A percentile compares a stretch with the other conserved stretches of the same genome.
Evolutionary conservation across 2,113 vertebrate genomes (phyloP).

Genomic region (Gasterosteus nipponicus): DNA sequence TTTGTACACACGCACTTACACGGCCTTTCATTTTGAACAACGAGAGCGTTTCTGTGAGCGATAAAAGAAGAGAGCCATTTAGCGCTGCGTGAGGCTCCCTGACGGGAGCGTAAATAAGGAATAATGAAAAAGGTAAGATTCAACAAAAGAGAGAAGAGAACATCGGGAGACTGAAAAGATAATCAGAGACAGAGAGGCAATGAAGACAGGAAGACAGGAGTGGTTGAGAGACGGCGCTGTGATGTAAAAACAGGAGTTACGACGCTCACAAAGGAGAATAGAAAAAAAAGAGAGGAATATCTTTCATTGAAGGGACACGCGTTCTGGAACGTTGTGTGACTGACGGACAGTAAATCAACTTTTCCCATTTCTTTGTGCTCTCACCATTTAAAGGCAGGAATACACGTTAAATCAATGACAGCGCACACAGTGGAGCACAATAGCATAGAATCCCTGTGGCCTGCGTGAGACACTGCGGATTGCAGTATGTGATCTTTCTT

Average conservation of each 20-base stretch:
- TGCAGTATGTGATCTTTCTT: not conserved
- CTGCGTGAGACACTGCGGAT: not conserved
- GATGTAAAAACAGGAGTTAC: not conserved
- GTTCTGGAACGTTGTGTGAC: conserved; percentile 33
- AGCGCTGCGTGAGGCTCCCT: not conserved
- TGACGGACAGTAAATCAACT: conserved; percentile 44
- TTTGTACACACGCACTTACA: not conserved
- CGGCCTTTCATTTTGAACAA: not conserved
- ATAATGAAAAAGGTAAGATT: conserved; percentile 24
- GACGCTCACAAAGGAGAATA: not conserved
- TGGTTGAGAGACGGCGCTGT: not conserved
- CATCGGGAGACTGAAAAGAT: conserved; percentile 14
- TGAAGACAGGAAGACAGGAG: conserved; percentile 20
- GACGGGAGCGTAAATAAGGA: conserved; percentile 39
- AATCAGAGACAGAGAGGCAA: conserved; percentile 25
- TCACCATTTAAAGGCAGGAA: conserved; percentile 29
- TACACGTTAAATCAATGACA: conserved; percentile 25
- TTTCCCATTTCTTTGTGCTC: conserved; percentile 37
- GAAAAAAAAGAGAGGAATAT: not conserved
- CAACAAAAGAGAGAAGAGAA: conserved; percentile 3
- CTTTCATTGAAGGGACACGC: conserved; percentile 3
- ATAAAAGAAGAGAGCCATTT: not conserved
- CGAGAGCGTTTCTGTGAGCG: not conserved
- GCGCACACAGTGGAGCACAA: not conserved
- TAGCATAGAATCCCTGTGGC: not conserved